Percentiles rank a stretch among this genome's conserved stretches.
Evolutionary conservation across 2,797 vertebrate species (phyloP).

Genomic region (Micropoecilia bifurca): DNA sequence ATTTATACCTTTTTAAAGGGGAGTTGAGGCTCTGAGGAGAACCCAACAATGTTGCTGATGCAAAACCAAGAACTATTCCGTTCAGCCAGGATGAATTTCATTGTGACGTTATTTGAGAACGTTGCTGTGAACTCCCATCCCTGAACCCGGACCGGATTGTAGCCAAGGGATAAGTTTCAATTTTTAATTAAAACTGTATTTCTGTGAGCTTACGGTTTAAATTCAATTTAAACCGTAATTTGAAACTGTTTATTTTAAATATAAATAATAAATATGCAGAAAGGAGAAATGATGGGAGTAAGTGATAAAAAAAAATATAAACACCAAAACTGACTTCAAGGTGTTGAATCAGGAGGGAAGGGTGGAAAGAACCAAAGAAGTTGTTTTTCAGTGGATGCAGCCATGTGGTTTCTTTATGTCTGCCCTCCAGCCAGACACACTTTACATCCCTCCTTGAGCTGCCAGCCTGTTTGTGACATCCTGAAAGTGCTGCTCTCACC

Average conservation of each 20-base stretch:
- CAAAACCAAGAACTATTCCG: background rate
- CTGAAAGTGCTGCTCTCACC: background rate
- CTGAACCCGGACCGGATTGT: background rate
- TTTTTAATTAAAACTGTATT: background rate
- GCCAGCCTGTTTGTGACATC: background rate
- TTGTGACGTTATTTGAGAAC: background rate
- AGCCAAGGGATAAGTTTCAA: background rate
- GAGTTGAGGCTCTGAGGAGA: background rate
- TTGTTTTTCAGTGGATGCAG: background rate
- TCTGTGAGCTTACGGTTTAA: background rate
- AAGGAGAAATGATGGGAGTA: background rate
- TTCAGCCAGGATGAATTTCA: background rate
- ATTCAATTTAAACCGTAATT: background rate
- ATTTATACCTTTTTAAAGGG: background rate
- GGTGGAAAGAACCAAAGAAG: background rate
- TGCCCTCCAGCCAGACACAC: background rate
- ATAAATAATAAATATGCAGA: background rate
- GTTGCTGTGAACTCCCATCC: background rate
- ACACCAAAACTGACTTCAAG: background rate
- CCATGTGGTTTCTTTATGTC: background rate
- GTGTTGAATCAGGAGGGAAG: background rate
- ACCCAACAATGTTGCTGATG: background rate
- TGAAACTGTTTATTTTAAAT: background rate
- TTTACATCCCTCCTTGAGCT: background rate
- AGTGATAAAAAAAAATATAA: background rate